Percentiles rank a stretch among this genome's conserved stretches.
Conservation (phyloP, 1,140 invertebrate species). For the Phymastichus coffea region DNA sequence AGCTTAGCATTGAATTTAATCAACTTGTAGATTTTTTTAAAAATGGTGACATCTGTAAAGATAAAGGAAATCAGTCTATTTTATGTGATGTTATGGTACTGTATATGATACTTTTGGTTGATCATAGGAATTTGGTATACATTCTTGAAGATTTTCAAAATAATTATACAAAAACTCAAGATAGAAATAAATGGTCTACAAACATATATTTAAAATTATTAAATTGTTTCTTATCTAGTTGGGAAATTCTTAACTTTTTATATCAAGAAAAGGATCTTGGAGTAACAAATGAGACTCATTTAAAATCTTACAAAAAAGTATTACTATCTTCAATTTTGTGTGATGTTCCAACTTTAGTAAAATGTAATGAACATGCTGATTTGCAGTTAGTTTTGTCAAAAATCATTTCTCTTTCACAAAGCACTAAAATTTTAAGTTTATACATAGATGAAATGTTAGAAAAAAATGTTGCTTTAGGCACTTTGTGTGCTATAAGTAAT, state of each 20-base stretch:
- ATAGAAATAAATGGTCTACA: constrained; percentile 12
- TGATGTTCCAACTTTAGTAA: constrained; percentile 33
- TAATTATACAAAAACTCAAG: not conserved
- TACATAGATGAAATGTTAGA: constrained; percentile 17
- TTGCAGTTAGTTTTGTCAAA: constrained; percentile 38
- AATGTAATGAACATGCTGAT: constrained; percentile 28
- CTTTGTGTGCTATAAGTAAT: constrained; percentile 34
- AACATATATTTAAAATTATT: constrained; percentile 33
- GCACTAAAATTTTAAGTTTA: constrained; percentile 12
- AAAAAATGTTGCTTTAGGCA: constrained; percentile 21
- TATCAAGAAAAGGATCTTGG: constrained; percentile 1
- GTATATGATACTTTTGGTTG: constrained; percentile 31
- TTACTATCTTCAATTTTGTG: constrained; percentile 23
- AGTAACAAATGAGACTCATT: not conserved
- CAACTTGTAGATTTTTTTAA: constrained; percentile 6
- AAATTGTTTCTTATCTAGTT: constrained; percentile 34
- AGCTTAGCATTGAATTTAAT: too few relatives aligned
- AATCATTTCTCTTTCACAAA: constrained; percentile 27
- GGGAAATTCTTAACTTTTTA: constrained; percentile 14
- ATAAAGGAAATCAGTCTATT: constrained; percentile 20
- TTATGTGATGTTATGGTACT: constrained; percentile 38
- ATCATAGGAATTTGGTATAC: constrained; percentile 21
- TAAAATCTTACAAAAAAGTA: constrained; percentile 20
- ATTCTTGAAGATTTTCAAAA: constrained; percentile 32
- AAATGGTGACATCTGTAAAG: not conserved